A percentile compares a stretch with the other conserved stretches of the same genome.
Evolutionary conservation across 1,140 invertebrate species (phyloP).

Genomic region (Lineus longissimus): DNA sequence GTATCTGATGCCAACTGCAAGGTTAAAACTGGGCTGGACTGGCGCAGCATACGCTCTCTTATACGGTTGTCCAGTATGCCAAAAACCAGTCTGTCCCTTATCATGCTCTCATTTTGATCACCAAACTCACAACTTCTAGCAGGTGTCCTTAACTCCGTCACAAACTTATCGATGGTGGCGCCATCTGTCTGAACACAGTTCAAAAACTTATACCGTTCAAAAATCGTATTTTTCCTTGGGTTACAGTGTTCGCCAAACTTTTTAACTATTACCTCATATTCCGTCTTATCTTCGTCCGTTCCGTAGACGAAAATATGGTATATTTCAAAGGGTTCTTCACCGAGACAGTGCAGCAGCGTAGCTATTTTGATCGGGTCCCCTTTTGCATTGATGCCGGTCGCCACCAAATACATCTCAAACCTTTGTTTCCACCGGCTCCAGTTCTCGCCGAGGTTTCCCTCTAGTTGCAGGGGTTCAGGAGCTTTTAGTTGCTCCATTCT

Average conservation of each 20-base stretch:
- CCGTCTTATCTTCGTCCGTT: background rate
- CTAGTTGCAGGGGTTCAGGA: too few relatives aligned
- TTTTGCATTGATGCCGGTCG: too few relatives aligned
- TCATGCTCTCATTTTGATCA: slow-evolving; percentile 2
- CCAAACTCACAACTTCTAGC: slow-evolving; percentile 12
- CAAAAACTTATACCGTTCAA: slow-evolving; percentile 4
- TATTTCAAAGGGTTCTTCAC: background rate
- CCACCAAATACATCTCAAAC: too few relatives aligned
- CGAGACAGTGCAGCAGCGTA: background rate
- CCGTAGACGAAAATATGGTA: background rate
- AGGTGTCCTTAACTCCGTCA: slow-evolving; percentile 9
- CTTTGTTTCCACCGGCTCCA: too few relatives aligned
- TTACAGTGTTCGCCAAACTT: background rate
- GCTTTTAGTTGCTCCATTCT: too few relatives aligned
- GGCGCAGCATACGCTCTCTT: slow-evolving; percentile 7
- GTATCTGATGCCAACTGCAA: slow-evolving; percentile 4
- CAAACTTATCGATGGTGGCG: slow-evolving; percentile 9
- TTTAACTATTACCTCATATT: background rate
- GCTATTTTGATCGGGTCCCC: too few relatives aligned
- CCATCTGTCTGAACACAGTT: slow-evolving; percentile 1
- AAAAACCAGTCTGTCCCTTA: slow-evolving; percentile 13
- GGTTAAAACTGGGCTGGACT: slow-evolving; percentile 1
- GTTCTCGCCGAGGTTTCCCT: too few relatives aligned
- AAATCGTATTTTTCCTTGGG: background rate
- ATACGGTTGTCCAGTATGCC: background rate